Conservation (phyloP, 2,113 vertebrate species). For the Sinosuthora webbiana region DNA sequence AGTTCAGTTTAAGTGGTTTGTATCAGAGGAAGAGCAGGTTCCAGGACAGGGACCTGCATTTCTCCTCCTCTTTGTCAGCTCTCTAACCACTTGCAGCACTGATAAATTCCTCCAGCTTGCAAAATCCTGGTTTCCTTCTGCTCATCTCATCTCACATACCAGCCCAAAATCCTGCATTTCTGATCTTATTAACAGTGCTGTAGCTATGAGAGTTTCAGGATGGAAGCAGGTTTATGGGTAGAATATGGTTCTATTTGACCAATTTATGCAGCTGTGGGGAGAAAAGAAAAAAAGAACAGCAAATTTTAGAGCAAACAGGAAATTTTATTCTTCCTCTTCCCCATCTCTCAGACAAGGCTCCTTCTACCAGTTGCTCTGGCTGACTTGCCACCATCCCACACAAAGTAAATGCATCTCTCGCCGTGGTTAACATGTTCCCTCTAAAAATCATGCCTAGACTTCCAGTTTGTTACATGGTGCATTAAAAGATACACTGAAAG, state of each 20-base stretch:
- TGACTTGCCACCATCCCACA: not conserved
- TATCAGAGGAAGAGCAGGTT: not conserved
- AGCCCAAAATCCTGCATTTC: not conserved
- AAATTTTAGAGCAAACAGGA: not conserved
- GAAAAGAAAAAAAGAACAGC: not conserved
- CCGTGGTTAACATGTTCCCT: not conserved
- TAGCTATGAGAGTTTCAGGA: not conserved
- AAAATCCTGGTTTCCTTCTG: not conserved
- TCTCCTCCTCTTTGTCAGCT: not conserved
- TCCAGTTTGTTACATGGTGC: not conserved
- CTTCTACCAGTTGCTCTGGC: not conserved
- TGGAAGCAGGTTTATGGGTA: not conserved
- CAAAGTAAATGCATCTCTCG: not conserved
- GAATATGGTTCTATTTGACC: not conserved
- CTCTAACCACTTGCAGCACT: not conserved
- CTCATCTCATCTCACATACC: not conserved
- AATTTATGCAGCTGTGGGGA: not conserved
- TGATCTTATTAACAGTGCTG: not conserved
- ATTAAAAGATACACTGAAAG: not conserved
- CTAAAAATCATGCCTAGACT: not conserved
- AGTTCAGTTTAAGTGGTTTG: not conserved
- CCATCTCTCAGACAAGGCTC: not conserved
- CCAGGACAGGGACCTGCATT: not conserved
- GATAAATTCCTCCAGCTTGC: not conserved
- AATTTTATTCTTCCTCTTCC: not conserved